Conservation (phyloP, 2,113 vertebrate genomes). For the Erpornis zantholeuca region DNA sequence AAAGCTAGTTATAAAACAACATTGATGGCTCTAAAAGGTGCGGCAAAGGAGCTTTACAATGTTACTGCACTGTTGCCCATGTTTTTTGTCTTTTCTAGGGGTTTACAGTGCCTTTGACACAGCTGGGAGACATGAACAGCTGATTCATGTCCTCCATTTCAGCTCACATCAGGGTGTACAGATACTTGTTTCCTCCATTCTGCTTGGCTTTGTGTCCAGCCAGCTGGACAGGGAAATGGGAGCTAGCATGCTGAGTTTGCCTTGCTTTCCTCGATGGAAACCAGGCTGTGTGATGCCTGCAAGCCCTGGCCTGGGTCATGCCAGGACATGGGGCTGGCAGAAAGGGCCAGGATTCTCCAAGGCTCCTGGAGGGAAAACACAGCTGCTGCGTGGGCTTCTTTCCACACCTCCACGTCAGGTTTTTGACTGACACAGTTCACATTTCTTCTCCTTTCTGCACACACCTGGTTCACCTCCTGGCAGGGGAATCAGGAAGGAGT, state of each 20-base stretch:
- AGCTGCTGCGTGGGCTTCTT: neutral
- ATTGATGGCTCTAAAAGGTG: neutral
- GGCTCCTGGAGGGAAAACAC: neutral
- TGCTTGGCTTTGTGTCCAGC: neutral
- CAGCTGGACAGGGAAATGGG: neutral
- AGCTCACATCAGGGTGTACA: neutral
- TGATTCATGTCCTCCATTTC: neutral
- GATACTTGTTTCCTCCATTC: too few species aligned
- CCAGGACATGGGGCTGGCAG: neutral
- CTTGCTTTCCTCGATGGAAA: neutral
- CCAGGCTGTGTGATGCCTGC: neutral
- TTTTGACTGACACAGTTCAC: neutral
- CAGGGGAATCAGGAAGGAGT: neutral
- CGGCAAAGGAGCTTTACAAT: neutral
- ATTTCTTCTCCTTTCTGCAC: neutral
- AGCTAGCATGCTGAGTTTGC: neutral
- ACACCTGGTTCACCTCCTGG: neutral
- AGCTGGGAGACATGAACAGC: rapidly evolving
- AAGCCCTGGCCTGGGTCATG: neutral
- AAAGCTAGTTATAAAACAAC: neutral
- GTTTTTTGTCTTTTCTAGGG: neutral
- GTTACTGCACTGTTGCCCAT: rapidly evolving
- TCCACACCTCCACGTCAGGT: neutral
- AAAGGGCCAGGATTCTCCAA: neutral
- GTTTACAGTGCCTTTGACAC: neutral